phyloP scores from a whole-genome alignment of 1,140 invertebrate genomes.

The Nasonia longicornis region DNA sequence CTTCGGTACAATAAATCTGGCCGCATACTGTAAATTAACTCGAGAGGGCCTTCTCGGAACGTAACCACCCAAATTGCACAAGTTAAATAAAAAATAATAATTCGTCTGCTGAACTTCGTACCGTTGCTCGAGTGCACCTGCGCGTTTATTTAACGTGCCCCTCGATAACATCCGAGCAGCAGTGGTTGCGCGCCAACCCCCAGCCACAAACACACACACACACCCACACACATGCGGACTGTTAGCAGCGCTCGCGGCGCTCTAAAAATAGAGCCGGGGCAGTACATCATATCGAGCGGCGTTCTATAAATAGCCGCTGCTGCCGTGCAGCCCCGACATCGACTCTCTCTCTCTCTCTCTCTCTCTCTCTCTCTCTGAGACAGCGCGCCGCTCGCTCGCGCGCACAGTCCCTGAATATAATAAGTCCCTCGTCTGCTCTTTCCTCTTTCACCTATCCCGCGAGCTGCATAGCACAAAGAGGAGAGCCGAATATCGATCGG shows the following conservation, averaged over 20 bases:
- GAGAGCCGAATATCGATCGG: not conserved
- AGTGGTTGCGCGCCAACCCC: not conserved
- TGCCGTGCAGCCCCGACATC: constrained; percentile 48
- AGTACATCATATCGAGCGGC: constrained; percentile 68
- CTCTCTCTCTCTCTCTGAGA: constrained; percentile 42
- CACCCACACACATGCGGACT: not conserved
- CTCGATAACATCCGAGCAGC: not conserved
- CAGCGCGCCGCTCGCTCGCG: constrained; percentile 19
- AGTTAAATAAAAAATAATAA: no score
- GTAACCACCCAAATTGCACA: no score
- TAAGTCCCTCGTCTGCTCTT: constrained; percentile 16
- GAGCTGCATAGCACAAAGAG: not conserved
- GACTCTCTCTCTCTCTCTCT: no score
- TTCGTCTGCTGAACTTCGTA: no score
- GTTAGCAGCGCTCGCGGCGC: not conserved
- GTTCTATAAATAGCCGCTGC: constrained; percentile 64
- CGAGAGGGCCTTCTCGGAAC: no score
- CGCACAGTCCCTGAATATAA: constrained; percentile 39
- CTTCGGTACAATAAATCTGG: no score
- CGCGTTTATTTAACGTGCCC: no score
- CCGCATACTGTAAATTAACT: no score
- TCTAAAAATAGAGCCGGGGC: constrained; percentile 49
- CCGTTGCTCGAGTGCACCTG: no score
- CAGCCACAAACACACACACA: not conserved
- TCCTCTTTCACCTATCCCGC: not conserved